Base-by-base conservation (phyloP, 2,888 invertebrate species). In the Eumerus sabulonum region DNA sequence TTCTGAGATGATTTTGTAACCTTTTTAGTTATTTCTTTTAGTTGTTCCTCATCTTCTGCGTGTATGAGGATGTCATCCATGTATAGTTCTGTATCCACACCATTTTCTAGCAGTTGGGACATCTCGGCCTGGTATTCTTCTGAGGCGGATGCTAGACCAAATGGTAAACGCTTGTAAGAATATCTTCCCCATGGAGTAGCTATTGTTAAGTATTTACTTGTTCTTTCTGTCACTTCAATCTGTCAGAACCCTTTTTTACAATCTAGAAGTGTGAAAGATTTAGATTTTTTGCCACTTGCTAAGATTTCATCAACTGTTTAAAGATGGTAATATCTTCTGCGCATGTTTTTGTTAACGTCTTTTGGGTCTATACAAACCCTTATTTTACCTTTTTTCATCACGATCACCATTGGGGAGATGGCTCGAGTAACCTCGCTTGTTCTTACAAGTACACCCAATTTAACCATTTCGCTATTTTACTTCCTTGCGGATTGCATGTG, bases 61-160 rank as follows among this genome's bases (percentile, higher is more conserved):
- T 82, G 74, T 16, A 85, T 82, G n/a, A 85, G 51, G 9, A 85
- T 76, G 66, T 85, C 84, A 50, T 85, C 85, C 60, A 84, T 82
- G 16, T 84, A 82, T 0, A 79, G 62, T 56, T 82, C 64, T 12
- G 83, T 82, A 50, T 83, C 82, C 50, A 62, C 53, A 18, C 73
- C 53, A 38, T 71, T 74, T 38, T 68, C 64, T 48, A 83, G 27
- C 19, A 83, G 27, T 18, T 67, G 59, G 9, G 59, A 66, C 77
- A 84, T 81, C 48, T 81, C 54, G 60, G 81, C 64, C 77, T 82
- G 82, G 56, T 73, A 83, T 38, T 84, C 84, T 84, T 86, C 86
- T 82, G 82, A 62, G 9, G 76, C 82, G 19, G 76, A 76, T 51
- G 82, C 72, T 42, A 83, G 17, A 9, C 81, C 81, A 54, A 82